Evolutionary conservation across 35 echinoderm and acorn worm genomes (phyloP), one percentile per base, ranked within the genome.

Genomic region (Diadema setosum): DNA sequence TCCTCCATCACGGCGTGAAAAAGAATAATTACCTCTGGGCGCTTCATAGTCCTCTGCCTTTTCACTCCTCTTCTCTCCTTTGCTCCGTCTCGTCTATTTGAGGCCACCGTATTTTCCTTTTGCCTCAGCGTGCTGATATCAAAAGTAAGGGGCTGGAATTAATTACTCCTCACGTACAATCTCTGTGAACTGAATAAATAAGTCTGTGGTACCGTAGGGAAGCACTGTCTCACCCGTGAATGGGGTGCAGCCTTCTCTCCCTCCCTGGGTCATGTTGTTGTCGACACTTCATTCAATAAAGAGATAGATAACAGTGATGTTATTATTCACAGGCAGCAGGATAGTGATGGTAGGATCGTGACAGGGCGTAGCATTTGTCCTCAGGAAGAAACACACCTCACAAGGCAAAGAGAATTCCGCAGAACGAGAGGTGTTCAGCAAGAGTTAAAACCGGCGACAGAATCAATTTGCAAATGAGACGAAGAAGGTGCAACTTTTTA

Each of bases 101-200:
- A 29, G 37, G 25, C 63, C 16, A 67, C 63, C 63, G 30, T 67
- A 34, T 26, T 67, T 34, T 67, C 63, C 63, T 33, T 27, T 34
- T 4, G 37, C 63, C 37, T 67, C 63, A 25, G 37, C 63, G 12
- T 34, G 18, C 23, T 12, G 11, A 67, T n/a, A n/a, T n/a, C n/a
- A 34, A 63, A 67, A 67, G 30, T 33, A 67, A 67, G 63, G 27
- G 25, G 30, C 63, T 27, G 63, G 37, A 67, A 67, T n/a, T 67
- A 67, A 67, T 67, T 67, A 67, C 63, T 67, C 37, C 63, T 67
- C 63, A 67, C 63, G 63, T 67, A 67, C 63, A 34, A 33, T 67
- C 37, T 67, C 29, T 67, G 25, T 67, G 63, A 67, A 11, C 37
- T 67, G 63, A 67, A 67, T 67, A 26, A 67, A 67, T 67, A 67